Evolutionary conservation across 2,888 invertebrate genomes (phyloP).

Genomic region (Drosophila anomalata): DNA sequence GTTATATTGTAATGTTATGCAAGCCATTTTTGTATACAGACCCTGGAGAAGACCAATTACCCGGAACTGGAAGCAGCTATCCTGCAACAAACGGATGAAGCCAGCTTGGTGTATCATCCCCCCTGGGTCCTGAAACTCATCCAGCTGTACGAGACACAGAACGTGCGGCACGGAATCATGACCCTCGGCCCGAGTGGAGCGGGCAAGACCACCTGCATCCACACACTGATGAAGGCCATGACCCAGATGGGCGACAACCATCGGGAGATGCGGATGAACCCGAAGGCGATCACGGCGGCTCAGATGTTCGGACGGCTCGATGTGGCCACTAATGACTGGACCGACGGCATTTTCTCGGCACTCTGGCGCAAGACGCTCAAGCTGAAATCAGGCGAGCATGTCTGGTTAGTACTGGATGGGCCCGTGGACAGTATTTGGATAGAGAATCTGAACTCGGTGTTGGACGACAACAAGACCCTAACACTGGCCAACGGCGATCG

Average conservation of each 20-base stretch:
- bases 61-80: conserved; percentile 95
- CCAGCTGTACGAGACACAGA: conserved; percentile 97
- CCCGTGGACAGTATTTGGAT: conserved; percentile 99
- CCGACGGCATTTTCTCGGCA: conserved; percentile 98
- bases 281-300: conserved; percentile 97
- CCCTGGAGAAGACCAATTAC: conserved; percentile 95
- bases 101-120: conserved; percentile 94
- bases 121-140: conserved; percentile 97
- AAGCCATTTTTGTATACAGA: conserved; percentile 70
- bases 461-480: conserved; percentile 97
- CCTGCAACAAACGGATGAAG: conserved; percentile 91
- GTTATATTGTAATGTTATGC: not conserved
- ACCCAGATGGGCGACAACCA: conserved; percentile 93
- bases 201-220: conserved; percentile 95
- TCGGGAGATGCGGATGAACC: conserved; percentile 98
- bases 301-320: conserved; percentile 99
- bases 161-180: conserved; percentile 98
- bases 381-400: conserved; percentile 93
- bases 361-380: conserved; percentile 97
- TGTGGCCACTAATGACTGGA: conserved; percentile 99
- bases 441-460: conserved; percentile 97
- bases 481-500: conserved; percentile 98
- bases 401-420: conserved; percentile 97
- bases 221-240: conserved; percentile 94
- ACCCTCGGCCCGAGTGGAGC: conserved; percentile 97